These are phyloP conservation scores for Drosophila azteca DNA, from an alignment of 1,140 invertebrate genomes.

Conservation along the genomic window DNA sequence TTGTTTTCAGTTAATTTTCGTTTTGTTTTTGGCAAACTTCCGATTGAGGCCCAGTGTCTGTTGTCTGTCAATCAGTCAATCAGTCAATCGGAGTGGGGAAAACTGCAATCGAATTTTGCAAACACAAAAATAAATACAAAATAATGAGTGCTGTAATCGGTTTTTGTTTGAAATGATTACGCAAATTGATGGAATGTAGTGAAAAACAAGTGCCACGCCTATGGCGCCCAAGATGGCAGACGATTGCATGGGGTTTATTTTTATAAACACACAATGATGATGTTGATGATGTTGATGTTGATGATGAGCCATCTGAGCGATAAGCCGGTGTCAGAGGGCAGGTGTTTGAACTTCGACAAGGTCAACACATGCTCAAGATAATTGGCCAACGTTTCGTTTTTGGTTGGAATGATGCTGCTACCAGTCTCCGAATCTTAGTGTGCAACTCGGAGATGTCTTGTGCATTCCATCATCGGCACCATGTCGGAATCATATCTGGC, in stretches of 20 bases:
- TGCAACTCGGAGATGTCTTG: constrained; percentile 9
- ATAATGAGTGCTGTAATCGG: constrained; percentile 42
- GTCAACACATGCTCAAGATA: constrained; percentile 57
- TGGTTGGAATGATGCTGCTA: constrained; percentile 13
- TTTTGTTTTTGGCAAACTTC: background rate
- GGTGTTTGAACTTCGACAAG: constrained; percentile 74
- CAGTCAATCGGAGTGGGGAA: background rate
- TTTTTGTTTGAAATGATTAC: constrained; percentile 55
- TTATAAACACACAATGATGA: constrained; percentile 19
- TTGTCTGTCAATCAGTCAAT: constrained; percentile 40
- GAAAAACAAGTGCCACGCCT: constrained; percentile 49
- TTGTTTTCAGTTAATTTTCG: too few species aligned
- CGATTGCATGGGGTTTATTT: constrained; percentile 56
- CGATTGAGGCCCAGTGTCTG: background rate
- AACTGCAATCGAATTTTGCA: constrained; percentile 49
- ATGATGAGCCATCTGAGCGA: constrained; percentile 46
- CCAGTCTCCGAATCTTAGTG: background rate
- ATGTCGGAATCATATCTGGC: too few species aligned
- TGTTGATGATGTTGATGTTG: background rate
- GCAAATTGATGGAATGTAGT: constrained; percentile 24
- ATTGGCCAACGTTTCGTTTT: constrained; percentile 30
- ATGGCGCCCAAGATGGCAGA: constrained; percentile 39
- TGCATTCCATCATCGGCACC: constrained; percentile 16
- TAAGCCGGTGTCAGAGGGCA: constrained; percentile 74
- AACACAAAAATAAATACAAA: background rate